These are phyloP conservation scores for Desmodus rotundus DNA, from an alignment of 2,113 vertebrate genomes.

Conservation along the genomic window DNA sequence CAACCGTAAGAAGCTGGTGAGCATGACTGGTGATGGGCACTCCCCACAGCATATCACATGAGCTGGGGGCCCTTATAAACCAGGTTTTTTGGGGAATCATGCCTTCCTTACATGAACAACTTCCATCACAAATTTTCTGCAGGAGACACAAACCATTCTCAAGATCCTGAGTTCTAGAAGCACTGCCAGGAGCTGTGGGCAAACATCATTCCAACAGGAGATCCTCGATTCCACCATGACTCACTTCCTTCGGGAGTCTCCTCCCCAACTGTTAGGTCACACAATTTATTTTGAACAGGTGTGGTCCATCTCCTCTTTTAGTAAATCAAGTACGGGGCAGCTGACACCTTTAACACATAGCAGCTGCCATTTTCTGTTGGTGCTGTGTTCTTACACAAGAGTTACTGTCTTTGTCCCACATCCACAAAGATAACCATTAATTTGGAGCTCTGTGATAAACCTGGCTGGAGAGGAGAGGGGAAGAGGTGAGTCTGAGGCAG, in stretches of 20 bases:
- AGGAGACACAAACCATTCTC: not conserved
- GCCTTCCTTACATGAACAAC: not conserved
- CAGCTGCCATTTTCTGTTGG: not conserved
- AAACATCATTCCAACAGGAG: not conserved
- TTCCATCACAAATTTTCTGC: not conserved
- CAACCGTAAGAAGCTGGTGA: not conserved
- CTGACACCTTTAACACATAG: not conserved
- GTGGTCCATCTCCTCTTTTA: not conserved
- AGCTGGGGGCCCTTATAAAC: not conserved
- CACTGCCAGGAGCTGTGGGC: not conserved
- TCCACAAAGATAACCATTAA: slow-evolving; percentile 67
- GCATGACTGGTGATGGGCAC: rapidly evolving
- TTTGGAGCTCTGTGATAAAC: slow-evolving; percentile 61
- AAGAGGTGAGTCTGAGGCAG: slow-evolving; percentile 71
- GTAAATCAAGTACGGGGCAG: not conserved
- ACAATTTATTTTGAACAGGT: not conserved
- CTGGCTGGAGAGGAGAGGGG: slow-evolving; percentile 20
- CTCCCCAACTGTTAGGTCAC: not conserved
- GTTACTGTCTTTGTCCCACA: slow-evolving; percentile 60
- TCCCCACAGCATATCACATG: not conserved
- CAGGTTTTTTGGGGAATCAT: not conserved
- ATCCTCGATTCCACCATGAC: not conserved
- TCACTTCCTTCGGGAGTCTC: not conserved
- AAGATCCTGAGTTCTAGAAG: not conserved
- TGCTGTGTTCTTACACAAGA: slow-evolving; percentile 42